Conservation (phyloP, 2,888 invertebrate genomes). For the Drosophila monieri region DNA sequence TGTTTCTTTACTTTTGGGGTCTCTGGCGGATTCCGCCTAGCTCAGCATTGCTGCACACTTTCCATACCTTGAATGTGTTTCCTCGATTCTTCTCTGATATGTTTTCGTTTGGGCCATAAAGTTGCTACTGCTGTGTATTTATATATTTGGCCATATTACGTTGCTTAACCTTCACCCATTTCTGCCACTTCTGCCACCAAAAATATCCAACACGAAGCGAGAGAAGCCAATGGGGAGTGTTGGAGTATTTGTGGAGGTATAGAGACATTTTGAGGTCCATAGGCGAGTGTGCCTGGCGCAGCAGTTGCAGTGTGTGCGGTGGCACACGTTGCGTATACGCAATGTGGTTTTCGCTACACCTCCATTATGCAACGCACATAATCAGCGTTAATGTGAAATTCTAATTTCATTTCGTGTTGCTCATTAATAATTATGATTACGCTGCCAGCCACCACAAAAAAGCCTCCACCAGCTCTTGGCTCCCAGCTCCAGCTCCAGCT, state of each 20-base stretch:
- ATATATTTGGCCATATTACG: constrained; percentile 65
- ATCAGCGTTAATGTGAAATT: constrained; percentile 59
- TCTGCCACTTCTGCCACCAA: constrained; percentile 26
- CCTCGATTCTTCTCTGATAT: constrained; percentile 41
- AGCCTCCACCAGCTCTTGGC: not conserved
- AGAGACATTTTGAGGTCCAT: constrained; percentile 37
- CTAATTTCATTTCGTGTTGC: constrained; percentile 56
- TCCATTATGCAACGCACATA: constrained; percentile 61
- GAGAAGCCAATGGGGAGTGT: constrained; percentile 14
- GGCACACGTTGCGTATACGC: constrained; percentile 40
- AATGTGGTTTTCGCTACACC: constrained; percentile 14
- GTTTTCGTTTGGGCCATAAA: constrained; percentile 40
- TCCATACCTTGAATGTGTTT: constrained; percentile 66
- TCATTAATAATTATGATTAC: constrained; percentile 66
- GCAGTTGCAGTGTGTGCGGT: constrained; percentile 11
- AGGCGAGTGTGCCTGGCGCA: constrained; percentile 12
- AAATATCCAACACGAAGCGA: constrained; percentile 25
- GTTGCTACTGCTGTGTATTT: constrained; percentile 40
- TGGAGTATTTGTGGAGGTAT: constrained; percentile 17
- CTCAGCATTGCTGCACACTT: constrained; percentile 66
- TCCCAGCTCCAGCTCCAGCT: constrained; percentile 23
- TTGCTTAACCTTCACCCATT: constrained; percentile 70
- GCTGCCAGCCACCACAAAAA: constrained; percentile 21
- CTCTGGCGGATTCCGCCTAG: constrained; percentile 50
- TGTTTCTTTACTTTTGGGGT: constrained; percentile 4